Evolutionary conservation across 2,797 vertebrate species (phyloP).

Genomic region (Eulemur rubriventer): DNA sequence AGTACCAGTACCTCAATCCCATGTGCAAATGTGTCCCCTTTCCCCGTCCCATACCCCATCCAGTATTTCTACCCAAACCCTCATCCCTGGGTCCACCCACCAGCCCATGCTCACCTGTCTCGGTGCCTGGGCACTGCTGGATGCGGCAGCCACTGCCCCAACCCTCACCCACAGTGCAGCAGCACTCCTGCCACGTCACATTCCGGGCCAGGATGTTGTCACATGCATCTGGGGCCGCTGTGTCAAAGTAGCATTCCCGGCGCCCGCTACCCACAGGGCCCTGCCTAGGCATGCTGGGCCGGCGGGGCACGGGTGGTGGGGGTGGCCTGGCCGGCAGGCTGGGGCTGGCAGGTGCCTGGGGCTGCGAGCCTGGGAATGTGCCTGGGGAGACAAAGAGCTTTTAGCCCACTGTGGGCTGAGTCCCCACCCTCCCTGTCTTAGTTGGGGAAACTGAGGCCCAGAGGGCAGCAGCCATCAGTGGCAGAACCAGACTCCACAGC

Average conservation of each 20-base stretch:
- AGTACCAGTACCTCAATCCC: background rate
- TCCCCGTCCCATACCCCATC: background rate
- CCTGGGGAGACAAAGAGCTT: slow-evolving; percentile 32
- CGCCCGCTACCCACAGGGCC: slow-evolving; percentile 65
- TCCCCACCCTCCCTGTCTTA: no score
- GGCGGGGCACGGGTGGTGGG: background rate
- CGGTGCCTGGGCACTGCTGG: slow-evolving; percentile 84
- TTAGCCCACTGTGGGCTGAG: background rate
- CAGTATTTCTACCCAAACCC: background rate
- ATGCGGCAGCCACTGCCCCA: slow-evolving; percentile 91
- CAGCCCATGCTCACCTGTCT: slow-evolving; percentile 84
- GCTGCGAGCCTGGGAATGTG: slow-evolving; percentile 17
- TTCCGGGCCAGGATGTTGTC: slow-evolving; percentile 88
- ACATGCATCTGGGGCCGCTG: slow-evolving; percentile 85
- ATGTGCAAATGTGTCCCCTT: background rate
- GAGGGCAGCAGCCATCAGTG: background rate
- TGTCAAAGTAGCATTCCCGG: slow-evolving; percentile 91
- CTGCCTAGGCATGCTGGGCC: slow-evolving; percentile 51
- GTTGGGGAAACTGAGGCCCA: background rate
- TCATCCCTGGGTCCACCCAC: background rate
- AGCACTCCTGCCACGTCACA: slow-evolving; percentile 90
- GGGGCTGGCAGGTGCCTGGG: slow-evolving; percentile 50
- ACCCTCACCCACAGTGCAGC: slow-evolving; percentile 91
- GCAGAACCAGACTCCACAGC: background rate
- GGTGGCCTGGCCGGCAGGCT: slow-evolving; percentile 30